Base-by-base conservation (phyloP, 2,113 vertebrate species). In the Castor canadensis region DNA sequence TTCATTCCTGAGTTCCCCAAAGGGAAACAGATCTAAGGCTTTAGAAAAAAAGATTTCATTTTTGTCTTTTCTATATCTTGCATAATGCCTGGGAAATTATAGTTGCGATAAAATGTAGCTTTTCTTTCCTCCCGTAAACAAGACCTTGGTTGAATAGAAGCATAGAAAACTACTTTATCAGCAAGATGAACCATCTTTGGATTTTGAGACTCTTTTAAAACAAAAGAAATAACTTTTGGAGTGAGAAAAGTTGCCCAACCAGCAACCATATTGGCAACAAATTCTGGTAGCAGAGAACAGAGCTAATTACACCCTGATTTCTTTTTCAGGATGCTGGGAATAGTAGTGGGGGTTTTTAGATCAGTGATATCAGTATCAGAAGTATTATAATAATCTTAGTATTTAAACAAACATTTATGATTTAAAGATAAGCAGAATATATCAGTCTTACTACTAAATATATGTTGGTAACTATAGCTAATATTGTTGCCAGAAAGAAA, bases 21-120 rank as follows among this genome's bases (percentile, higher is more conserved):
- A 81, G 76, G 71, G 67, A 81, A 96, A 72, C 1, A 52, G n/a
- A 94, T 43, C 26, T 35, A 76, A 95, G 28, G 32, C 47, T 77
- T 72, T 2, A 45, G 75, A 88, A 76, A 47, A 30, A 60, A 87
- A 90, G 86, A 54, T 52, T 58, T 92, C 81, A 58, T 82, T 56
- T 83, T 64, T 95, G 64, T 47, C 76, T 82, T 62, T 56, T 89
- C 45, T 66, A 40, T 93, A 89, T 92, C 82, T 87, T 95, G 85
- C 40, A 96, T 54, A 95, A 94, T 92, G 71, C 12, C 40, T 75
- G 17, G n/a, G 92, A 96, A 96, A 91, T 92, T 85, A 92, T 43
- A 92, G 54, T 43, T 6, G 49, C 49, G 28, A 77, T 72, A 93
- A 89, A 91, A 84, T 77, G 43, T 86, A 66, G 8, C 20, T 52